A percentile compares a stretch with the other conserved stretches of the same genome.
Conservation (phyloP, 2,888 invertebrate species). For the Seira ritae region DNA sequence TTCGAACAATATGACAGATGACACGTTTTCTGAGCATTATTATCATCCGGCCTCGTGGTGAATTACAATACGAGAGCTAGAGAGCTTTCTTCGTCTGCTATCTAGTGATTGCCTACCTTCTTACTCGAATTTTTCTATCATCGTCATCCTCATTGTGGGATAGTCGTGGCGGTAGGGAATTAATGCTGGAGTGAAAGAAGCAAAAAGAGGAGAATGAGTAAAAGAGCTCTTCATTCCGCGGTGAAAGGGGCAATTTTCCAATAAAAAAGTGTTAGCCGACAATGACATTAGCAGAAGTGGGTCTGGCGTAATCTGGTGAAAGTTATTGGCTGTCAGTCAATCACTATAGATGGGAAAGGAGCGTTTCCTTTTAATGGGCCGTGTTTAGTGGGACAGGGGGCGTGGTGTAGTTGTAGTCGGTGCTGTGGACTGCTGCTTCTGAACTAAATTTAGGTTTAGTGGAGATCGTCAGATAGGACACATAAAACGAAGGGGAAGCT, state of each 20-base stretch:
- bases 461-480: too few relatives aligned
- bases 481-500: too few relatives aligned
- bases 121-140: too few relatives aligned
- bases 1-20: background rate
- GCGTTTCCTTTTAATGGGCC: background rate
- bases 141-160: too few relatives aligned
- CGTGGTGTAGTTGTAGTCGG: too few relatives aligned
- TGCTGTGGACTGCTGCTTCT: too few relatives aligned
- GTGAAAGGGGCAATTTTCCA: background rate
- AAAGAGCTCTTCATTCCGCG: background rate
- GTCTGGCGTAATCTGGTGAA: constrained; percentile 8
- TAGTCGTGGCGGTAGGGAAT: too few relatives aligned
- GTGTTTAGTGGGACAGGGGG: too few relatives aligned
- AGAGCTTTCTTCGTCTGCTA: background rate
- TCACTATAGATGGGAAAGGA: background rate
- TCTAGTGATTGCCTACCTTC: background rate
- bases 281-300: constrained; percentile 1
- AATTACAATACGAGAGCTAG: background rate
- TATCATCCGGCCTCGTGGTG: background rate
- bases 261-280: background rate
- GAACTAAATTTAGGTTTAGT: too few relatives aligned
- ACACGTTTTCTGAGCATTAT: background rate
- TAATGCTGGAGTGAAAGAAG: too few relatives aligned
- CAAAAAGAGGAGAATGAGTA: background rate
- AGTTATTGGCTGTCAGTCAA: constrained; percentile 2